Evolutionary conservation across 2,888 invertebrate species (phyloP), one percentile per base, ranked within the genome.

Genomic region (Trilocha varians): DNA sequence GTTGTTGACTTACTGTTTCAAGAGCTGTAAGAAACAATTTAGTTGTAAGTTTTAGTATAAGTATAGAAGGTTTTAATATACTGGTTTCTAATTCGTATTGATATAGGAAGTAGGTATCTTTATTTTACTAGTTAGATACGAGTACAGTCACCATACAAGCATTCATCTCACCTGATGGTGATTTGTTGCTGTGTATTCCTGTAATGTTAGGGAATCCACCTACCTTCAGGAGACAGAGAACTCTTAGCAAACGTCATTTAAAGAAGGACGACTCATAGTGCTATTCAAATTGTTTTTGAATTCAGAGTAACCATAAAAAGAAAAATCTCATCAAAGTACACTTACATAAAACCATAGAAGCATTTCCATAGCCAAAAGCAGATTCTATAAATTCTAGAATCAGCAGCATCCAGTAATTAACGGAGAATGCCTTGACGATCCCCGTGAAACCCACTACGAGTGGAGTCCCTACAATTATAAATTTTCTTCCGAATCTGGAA

Each of bases 351-450:
- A 85, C 78, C 69, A 85, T 66, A 11, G 84, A 83, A 2, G 85
- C 82, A 45, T 83, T 85, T 5, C 84, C 84, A 49, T 85, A 85
- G 0, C 91, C 90, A 14, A 91, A 83, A 6, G 89, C 80, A 0
- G 92, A 91, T 62, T 93, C 93, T n/a, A 93, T 62, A 56, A 94
- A 91, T 73, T 94, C 93, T 36, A 93, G 87, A 13, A 87, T 62
- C 33, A 92, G 60, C 55, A 93, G 91, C 85, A 89, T 89, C 67
- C 87, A 80, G 66, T 92, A 93, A 62, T 87, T 88, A 32, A 87
- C 84, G 14, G 93, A 88, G 61, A 91, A 90, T 0, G 93, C 90
- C 60, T 92, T 89, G 16, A 89, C 67, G 38, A 93, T 65, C 3
- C 94, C 94, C 35, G 88, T 82, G 34, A 90, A 54, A 5, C 89